Base-by-base conservation (phyloP, 2,113 vertebrate species). In the Salvelinus alpinus region DNA sequence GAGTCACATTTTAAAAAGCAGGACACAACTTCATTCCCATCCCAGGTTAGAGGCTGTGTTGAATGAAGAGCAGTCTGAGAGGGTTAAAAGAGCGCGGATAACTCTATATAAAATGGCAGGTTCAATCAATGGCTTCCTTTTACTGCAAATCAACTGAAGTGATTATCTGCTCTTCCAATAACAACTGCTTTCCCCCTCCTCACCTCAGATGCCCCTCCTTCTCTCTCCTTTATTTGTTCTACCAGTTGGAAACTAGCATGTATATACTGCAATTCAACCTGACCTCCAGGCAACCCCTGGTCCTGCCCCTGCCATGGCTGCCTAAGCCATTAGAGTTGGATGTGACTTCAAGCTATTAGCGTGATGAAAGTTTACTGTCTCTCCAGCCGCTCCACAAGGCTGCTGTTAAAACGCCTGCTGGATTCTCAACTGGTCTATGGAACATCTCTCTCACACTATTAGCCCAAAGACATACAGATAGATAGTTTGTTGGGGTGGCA, bases 231-330 rank as follows among this genome's bases (percentile, higher is more conserved):
- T 88, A 90, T 90, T 88, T 88, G 84, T 88, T 86, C 85, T 86
- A 80, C 81, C 79, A 64, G 87, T 89, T 84, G 84, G 82, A 90
- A 85, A 86, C 86, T 78, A 78, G 83, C 82, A 77, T 91, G 92
- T 87, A 92, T 88, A 85, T 89, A 86, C 89, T 90, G 87, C 90
- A 91, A 92, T 91, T 94, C 90, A 91, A 92, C 91, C 89, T 91
- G 91, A 92, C 91, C 92, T 89, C 91, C 76, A 57, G 78, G 82
- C 86, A 85, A 92, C 91, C 93, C 90, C 84, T 73, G 68, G 8
- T 79, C 81, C 86, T 85, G 91, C 89, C 93, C 89, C 85, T 74
- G 68, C 34, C 80, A 72, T 81, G 85, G 86, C 88, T 92, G 90
- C 75, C 87, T 84, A 82, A 85, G 84, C 86, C 86, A 89, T 91